phyloP scores from a whole-genome alignment of 2,797 vertebrate species.

The Siniperca obscura region DNA sequence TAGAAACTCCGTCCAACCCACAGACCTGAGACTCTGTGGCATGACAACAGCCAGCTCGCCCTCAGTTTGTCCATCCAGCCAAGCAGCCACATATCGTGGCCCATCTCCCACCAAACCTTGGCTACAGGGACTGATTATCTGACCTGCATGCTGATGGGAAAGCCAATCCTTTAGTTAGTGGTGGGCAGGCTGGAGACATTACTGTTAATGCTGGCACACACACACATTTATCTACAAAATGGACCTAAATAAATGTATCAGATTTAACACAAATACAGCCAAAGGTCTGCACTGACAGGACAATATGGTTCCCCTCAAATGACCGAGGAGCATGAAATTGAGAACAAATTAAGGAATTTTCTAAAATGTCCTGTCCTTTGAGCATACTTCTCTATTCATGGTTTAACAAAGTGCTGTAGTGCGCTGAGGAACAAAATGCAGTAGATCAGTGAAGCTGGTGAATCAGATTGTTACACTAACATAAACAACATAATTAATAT shows the following conservation, averaged over 20 bases:
- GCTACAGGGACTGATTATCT: constrained; percentile 64
- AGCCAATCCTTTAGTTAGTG: constrained; percentile 64
- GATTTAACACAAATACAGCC: background rate
- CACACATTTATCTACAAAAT: background rate
- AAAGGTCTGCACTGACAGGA: background rate
- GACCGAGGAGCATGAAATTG: background rate
- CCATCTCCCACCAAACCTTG: constrained; percentile 55
- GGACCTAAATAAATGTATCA: background rate
- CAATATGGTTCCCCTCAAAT: background rate
- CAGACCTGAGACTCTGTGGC: constrained; percentile 48
- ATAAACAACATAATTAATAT: background rate
- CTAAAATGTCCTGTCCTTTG: background rate
- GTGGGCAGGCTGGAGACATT: constrained; percentile 51
- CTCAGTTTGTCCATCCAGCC: constrained; percentile 56
- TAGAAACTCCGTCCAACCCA: constrained; percentile 41
- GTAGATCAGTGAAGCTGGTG: background rate
- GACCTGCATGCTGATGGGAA: constrained; percentile 74
- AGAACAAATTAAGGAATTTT: background rate
- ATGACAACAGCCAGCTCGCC: constrained; percentile 59
- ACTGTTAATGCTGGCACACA: constrained; percentile 40
- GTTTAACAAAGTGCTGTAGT: background rate
- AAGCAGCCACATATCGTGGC: constrained; percentile 64
- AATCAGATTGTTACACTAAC: background rate
- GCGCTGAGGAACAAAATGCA: background rate
- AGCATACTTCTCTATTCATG: background rate